Evolutionary conservation across 2,888 invertebrate species (phyloP).

Genomic region (Gibbula magus): DNA sequence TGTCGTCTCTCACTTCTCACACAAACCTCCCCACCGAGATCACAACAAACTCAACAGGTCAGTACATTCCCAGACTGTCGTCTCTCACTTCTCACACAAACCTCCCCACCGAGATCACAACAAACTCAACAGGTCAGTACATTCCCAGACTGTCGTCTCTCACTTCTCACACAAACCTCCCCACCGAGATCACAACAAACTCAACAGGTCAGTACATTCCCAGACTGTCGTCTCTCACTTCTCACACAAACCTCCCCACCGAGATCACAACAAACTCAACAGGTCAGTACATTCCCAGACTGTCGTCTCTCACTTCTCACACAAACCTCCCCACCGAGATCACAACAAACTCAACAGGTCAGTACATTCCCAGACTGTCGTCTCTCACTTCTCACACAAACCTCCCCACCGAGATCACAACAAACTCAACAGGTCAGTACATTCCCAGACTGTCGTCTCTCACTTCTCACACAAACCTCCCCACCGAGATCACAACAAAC

Average conservation of each 20-base stretch:
- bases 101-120: slow-evolving; percentile 44
- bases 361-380: slow-evolving; percentile 87
- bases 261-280: slow-evolving; percentile 18
- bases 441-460: slow-evolving; percentile 84
- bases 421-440: slow-evolving; percentile 76
- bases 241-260: slow-evolving; percentile 59
- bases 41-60: slow-evolving; percentile 19
- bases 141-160: slow-evolving; percentile 84
- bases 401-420: slow-evolving; percentile 44
- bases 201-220: slow-evolving; percentile 81
- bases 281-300: slow-evolving; percentile 86
- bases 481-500: slow-evolving; percentile 26
- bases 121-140: slow-evolving; percentile 76
- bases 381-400: slow-evolving; percentile 68
- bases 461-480: slow-evolving; percentile 65
- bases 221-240: slow-evolving; percentile 80
- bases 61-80: slow-evolving; percentile 87
- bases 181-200: slow-evolving; percentile 26
- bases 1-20: slow-evolving; percentile 74
- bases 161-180: slow-evolving; percentile 65
- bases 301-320: slow-evolving; percentile 74
- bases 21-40: slow-evolving; percentile 54
- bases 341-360: slow-evolving; percentile 19
- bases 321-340: slow-evolving; percentile 54
- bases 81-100: slow-evolving; percentile 68